Base-by-base conservation (phyloP, 2,113 vertebrate genomes). In the Zosterops hypoxanthus region DNA sequence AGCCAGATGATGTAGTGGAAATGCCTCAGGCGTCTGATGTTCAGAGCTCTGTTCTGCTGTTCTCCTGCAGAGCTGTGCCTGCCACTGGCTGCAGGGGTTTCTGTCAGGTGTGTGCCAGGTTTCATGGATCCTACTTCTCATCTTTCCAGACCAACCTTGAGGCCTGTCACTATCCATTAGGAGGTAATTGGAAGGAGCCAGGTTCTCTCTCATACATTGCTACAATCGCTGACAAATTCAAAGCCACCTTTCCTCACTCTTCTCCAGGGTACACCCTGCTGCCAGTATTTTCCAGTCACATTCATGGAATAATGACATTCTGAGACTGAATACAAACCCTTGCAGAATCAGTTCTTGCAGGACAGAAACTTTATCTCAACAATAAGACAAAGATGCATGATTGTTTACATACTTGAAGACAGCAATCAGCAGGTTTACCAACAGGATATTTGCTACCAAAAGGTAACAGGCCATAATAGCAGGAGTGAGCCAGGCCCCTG, bases 391-490 rank as follows among this genome's bases (percentile, higher is more conserved):
- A 91, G 36, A 25, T 21, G 8, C 7, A 12, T 1, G 3, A n/a
- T 33, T 3, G 5, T 71, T 82, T 73, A 96, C 98, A 42, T 98
- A 99, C 99, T 99, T 99, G 97, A 99, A 99, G 61, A 99, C 99
- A 7, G 99, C 99, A 73, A 99, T 99, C 70, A 99, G 98, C 86
- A 99, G 96, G 97, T 99, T 99, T 89, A 99, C 99, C 88, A 99
- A 97, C 23, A 99, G 98, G 94, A 99, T 99, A 95, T 99, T 99
- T 89, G 99, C 99, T 15, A 99, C 99, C 14, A 99, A 97, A 3
- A 99, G 98, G 97, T 99, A 99, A 94, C 99, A 99, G 28, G 99
- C 99, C 99, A 99, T 99, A 80, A 99, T 98, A 75, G 99, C 99
- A 2, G 99, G 99, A 31, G 99, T 99, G 87, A 99, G 99, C 99